Conservation (phyloP, 2,797 vertebrate species). For the Galaxias olidus region DNA sequence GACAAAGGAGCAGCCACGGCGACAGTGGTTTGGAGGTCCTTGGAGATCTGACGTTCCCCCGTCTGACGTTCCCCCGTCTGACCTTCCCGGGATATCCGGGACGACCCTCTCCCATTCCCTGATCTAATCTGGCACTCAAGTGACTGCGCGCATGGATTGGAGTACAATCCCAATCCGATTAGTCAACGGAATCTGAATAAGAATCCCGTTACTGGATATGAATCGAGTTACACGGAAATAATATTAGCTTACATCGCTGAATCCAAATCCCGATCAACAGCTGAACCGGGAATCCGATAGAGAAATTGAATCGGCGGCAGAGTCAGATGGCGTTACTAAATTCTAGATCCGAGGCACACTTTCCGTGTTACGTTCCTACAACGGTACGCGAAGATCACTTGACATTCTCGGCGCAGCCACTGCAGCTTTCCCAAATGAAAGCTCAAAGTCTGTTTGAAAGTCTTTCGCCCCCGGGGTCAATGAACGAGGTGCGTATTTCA, state of each 20-base stretch:
- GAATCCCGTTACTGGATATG: neutral
- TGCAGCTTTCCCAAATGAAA: too few relatives aligned
- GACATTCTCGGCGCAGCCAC: too few relatives aligned
- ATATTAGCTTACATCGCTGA: neutral
- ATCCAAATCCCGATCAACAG: neutral
- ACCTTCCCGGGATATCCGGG: constrained; percentile 2
- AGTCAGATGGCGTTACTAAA: too few relatives aligned
- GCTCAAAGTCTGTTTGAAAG: too few relatives aligned
- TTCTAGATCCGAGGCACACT: too few relatives aligned
- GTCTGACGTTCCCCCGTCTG: too few relatives aligned
- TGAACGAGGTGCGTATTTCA: too few relatives aligned
- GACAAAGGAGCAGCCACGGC: neutral
- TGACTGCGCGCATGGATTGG: neutral
- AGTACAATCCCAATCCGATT: neutral
- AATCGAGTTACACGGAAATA: neutral
- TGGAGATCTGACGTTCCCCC: neutral
- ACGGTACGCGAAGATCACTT: too few relatives aligned
- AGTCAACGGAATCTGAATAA: neutral
- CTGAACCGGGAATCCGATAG: too few relatives aligned
- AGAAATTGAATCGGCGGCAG: too few relatives aligned
- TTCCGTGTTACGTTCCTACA: too few relatives aligned
- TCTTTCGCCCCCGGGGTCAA: too few relatives aligned
- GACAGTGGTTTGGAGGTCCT: neutral
- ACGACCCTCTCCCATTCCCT: neutral
- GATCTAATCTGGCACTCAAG: neutral